Base-by-base conservation (phyloP, 64 coral and sea anemone genomes). In the Stichodactyla helianthus region DNA sequence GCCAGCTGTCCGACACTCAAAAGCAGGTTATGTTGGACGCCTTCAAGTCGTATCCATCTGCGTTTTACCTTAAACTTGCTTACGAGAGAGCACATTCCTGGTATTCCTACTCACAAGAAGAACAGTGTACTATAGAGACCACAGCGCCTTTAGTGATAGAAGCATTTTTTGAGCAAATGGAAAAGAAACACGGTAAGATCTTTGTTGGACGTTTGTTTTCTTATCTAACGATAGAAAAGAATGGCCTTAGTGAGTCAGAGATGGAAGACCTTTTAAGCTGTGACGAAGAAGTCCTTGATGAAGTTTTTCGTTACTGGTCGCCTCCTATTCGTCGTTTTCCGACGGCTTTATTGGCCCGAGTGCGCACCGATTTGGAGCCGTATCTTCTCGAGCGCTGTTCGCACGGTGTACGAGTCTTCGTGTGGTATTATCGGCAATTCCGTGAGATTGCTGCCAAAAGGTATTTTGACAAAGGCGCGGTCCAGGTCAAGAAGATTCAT, bases 231-330 rank as follows among this genome's bases (percentile, higher is more conserved):
- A 90, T 90, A 18, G 88, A 93, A 7, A 90, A 77, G 16, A 63
- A 85, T 52, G 97, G 97, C 12, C 79, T 99, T 18, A 95, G 93
- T 54, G 90, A 88, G 53, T 50, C 93, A 52, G 97, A 99, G 68
- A 71, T 99, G 17, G 93, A 99, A 70, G 97, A 99, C 64, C 50
- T 99, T 17, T 68, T 99, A 17, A 91, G 93, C 26, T 94, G 93
- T 50, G 91, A 99, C 86, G 85, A 95, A 8, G 82, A 62, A 5
- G 93, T 94, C 20, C 83, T 94, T 10, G 90, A 99, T 59, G 90
- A 90, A 15, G 82, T 89, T 4, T 97, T 93, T 61, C 74, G 87
- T 17, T 87, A 59, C 27, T 93, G 91, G 91, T 61, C 85, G 14
- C 93, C 93, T 35, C 82, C 93, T 6, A 77, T 90, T 74, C 82